These are phyloP conservation scores for Griposia aprilina DNA, from an alignment of 2,888 invertebrate species.

Conservation along the genomic window DNA sequence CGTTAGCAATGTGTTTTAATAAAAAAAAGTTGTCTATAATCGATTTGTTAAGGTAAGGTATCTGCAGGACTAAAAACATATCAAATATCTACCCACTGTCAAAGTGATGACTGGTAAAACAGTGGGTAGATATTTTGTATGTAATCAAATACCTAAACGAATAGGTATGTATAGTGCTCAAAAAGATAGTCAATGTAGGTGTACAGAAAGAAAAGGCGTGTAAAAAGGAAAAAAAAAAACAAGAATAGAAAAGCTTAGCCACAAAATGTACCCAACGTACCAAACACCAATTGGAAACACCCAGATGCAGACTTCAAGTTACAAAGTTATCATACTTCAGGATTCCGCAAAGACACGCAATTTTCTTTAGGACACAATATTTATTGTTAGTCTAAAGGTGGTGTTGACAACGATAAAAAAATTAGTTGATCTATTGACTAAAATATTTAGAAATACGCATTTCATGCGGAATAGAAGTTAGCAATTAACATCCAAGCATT, in stretches of 20 bases:
- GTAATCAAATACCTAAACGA: constrained; percentile 27
- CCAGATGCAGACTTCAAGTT: constrained; percentile 65
- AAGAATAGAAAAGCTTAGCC: constrained; percentile 52
- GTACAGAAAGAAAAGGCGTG: constrained; percentile 53
- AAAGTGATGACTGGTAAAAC: constrained; percentile 17
- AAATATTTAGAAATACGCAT: constrained; percentile 44
- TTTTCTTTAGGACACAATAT: constrained; percentile 60
- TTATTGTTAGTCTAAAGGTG: constrained; percentile 66
- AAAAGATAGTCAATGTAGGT: constrained; percentile 7
- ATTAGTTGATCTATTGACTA: constrained; percentile 59
- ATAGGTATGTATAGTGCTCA: not conserved
- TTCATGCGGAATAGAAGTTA: constrained; percentile 63
- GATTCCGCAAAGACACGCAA: constrained; percentile 65
- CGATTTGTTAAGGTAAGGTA: constrained; percentile 48
- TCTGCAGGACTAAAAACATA: constrained; percentile 1
- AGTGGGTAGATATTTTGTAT: constrained; percentile 5
- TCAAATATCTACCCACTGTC: constrained; percentile 3
- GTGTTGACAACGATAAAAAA: constrained; percentile 53
- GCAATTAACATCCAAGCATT: constrained; percentile 81
- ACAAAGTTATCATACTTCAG: constrained; percentile 51
- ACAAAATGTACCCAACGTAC: constrained; percentile 90
- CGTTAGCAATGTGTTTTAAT: constrained; percentile 28
- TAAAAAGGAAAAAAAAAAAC: constrained; percentile 37
- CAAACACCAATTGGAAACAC: constrained; percentile 74
- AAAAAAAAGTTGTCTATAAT: not conserved